Base-by-base conservation (phyloP, 2,888 invertebrate species). In the Sminthurinus aureus region DNA sequence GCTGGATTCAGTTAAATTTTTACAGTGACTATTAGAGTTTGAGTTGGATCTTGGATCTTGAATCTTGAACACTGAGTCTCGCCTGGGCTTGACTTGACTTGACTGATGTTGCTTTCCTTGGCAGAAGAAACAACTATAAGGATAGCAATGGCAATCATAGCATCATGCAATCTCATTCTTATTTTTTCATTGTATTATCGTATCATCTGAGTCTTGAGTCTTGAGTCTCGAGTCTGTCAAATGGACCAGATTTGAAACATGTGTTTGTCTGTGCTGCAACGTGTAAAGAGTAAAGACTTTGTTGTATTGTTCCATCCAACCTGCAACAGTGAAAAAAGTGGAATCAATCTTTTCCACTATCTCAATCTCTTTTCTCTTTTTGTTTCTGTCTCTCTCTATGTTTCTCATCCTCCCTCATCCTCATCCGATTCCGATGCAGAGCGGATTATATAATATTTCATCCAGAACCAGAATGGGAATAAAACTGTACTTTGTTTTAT, bases 161-260 rank as follows among this genome's bases (percentile, higher is more conserved):
- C n/a, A 82, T 78, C 82, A 77, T 82, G 82, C 78, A 51, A 78
- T 77, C 82, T 78, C 78, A 77, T 82, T 81, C 50, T 69, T 15
- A 52, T 64, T 73, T 20, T 26, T 52, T 58, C 18, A 8, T 69
- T 78, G 71, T 64, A 50, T 78, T 77, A 22, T n/a, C n/a, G 22
- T 13, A 52, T 26, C 73, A n/a, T 80, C 58, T 71, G 2, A 69
- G 50, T 50, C 67, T 81, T 12, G 0, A 26, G 22, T 50, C 66
- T 79, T 38, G 69, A 20, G 18, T 50, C 50, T 67, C 79, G 58
- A 11, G 50, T 79, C 79, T 79, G 79, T 79, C 79, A 79, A 79
- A 79, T 79, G 79, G 71, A 51, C 69, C 51, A 79, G 79, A 51
- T 50, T 79, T 69, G 71, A 79, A 71, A 71, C 79, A 79, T 71